Conservation (phyloP, 1,140 invertebrate species). For the Dryas iulia region DNA sequence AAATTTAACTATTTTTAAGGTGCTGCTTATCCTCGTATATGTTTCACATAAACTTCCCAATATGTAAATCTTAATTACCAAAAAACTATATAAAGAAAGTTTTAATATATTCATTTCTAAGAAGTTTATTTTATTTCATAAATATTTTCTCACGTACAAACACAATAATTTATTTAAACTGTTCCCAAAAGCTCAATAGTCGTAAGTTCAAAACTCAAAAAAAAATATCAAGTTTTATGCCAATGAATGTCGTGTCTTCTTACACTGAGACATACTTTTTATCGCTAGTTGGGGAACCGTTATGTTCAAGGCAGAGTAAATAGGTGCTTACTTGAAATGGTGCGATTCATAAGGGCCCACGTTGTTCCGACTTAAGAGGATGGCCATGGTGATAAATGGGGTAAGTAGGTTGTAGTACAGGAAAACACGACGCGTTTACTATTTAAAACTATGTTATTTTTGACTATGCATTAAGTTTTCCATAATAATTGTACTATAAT, state of each 20-base stretch:
- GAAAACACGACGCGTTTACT: constrained; percentile 28
- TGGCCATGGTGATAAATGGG: constrained; percentile 37
- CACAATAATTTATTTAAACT: not conserved
- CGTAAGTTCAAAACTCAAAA: not conserved
- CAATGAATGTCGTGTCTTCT: constrained; percentile 23
- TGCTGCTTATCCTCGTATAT: no score
- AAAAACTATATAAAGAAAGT: no score
- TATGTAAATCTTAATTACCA: no score
- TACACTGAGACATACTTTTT: constrained; percentile 35
- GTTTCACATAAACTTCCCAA: no score
- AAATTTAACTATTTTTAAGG: no score
- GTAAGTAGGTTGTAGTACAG: constrained; percentile 31
- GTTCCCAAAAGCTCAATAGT: not conserved
- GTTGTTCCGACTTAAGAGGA: constrained; percentile 31
- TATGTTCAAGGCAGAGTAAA: constrained; percentile 41
- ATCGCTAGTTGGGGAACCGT: constrained; percentile 39
- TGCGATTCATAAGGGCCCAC: constrained; percentile 41
- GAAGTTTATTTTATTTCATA: no score
- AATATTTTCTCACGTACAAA: no score
- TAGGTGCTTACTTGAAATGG: constrained; percentile 46
- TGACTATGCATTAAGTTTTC: not conserved
- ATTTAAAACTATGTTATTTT: constrained; percentile 21
- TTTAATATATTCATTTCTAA: no score
- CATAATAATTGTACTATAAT: no score
- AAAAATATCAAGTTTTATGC: constrained; percentile 5